These are phyloP conservation scores for Bradypodion pumilum DNA, from an alignment of 2,797 vertebrate genomes.

Conservation along the genomic window DNA sequence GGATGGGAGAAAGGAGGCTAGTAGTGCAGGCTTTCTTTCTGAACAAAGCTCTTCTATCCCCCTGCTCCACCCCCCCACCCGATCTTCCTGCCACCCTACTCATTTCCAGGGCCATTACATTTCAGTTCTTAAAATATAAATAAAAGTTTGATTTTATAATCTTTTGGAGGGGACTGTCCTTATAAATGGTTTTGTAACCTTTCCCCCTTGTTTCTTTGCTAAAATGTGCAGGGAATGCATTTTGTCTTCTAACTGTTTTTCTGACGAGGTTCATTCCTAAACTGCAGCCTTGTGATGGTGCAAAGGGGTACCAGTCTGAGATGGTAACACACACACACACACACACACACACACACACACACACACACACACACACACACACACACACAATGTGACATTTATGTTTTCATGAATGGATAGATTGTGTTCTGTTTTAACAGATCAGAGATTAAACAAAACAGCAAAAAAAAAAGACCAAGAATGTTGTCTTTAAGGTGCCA, in stretches of 20 bases:
- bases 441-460: too few species aligned
- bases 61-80: too few species aligned
- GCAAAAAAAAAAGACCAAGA: too few species aligned
- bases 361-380: too few species aligned
- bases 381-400: background rate
- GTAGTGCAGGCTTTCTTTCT: background rate
- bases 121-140: background rate
- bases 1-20: background rate
- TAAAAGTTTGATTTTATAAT: background rate
- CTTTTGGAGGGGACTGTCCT: background rate
- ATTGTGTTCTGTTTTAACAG: background rate
- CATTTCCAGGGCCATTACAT: background rate
- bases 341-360: too few species aligned
- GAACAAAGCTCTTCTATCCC: background rate
- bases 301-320: constrained; percentile 19
- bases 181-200: background rate
- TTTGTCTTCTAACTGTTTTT: fast-evolving
- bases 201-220: background rate
- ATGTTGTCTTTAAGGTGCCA: too few species aligned
- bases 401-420: background rate
- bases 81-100: background rate
- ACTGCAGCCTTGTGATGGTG: fast-evolving
- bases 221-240: fast-evolving
- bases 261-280: background rate
- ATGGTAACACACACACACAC: background rate